Conservation (phyloP, 2,888 invertebrate species). For the Mythimna lalbum region DNA sequence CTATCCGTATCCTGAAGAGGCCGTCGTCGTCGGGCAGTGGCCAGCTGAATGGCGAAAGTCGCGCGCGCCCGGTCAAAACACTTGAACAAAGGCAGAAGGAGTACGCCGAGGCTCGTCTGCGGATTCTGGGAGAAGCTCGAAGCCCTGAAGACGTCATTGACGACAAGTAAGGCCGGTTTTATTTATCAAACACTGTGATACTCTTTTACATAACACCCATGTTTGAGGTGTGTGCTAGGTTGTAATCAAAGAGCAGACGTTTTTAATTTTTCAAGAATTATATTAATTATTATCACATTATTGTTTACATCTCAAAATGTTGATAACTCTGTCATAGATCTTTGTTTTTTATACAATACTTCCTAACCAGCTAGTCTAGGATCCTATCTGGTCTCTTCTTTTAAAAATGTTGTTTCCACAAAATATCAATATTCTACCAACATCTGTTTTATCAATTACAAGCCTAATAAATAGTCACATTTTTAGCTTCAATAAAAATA, state of each 20-base stretch:
- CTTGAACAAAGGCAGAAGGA: slow-evolving; percentile 97
- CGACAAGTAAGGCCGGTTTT: slow-evolving; percentile 87
- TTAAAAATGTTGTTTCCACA: too few species aligned
- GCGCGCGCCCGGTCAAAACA: slow-evolving; percentile 94
- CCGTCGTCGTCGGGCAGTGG: slow-evolving; percentile 91
- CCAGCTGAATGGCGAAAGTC: slow-evolving; percentile 91
- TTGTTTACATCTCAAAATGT: neutral
- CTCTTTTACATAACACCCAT: slow-evolving; percentile 66
- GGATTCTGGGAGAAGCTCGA: slow-evolving; percentile 96
- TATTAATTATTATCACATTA: neutral
- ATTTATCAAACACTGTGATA: slow-evolving; percentile 48
- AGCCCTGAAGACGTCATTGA: slow-evolving; percentile 94
- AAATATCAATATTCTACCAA: neutral
- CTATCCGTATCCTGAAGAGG: slow-evolving; percentile 95
- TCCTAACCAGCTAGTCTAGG: neutral
- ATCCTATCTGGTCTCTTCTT: neutral
- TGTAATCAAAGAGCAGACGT: slow-evolving; percentile 15
- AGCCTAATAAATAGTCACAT: neutral
- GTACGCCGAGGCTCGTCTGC: slow-evolving; percentile 97
- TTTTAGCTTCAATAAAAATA: slow-evolving; percentile 18
- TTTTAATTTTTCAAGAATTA: neutral
- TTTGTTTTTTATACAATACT: neutral
- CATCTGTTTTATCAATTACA: slow-evolving; percentile 1
- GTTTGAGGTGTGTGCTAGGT: neutral
- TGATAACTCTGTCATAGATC: neutral